Percentiles rank a stretch among this genome's conserved stretches.
Conservation (phyloP, 1,140 invertebrate genomes). For the Acromyrmex charruanus region DNA sequence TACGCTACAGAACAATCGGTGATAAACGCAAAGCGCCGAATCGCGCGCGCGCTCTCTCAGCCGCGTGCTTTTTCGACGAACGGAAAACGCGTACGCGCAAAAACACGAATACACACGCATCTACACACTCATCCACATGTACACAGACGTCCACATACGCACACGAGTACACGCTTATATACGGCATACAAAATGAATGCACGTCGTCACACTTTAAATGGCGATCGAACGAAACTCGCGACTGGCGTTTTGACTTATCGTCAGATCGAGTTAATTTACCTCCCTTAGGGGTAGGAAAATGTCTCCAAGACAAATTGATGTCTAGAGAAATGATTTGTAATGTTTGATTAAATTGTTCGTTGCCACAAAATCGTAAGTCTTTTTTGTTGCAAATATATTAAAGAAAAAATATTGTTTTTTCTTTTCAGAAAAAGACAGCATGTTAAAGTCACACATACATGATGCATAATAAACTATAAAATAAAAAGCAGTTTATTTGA, state of each 20-base stretch:
- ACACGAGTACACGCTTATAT: conserved; percentile 42
- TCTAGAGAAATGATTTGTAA: conserved; percentile 25
- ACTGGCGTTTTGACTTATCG: conserved; percentile 71
- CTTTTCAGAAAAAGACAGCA: background rate
- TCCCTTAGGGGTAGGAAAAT: background rate
- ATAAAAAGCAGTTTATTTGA: background rate
- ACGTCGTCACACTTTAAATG: conserved; percentile 53
- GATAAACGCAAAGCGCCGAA: conserved; percentile 60
- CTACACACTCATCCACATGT: conserved; percentile 16
- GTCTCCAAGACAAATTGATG: background rate
- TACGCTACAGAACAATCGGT: conserved; percentile 65
- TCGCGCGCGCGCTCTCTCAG: conserved; percentile 45
- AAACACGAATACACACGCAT: conserved; percentile 31
- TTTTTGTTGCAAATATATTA: background rate
- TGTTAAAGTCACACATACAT: background rate
- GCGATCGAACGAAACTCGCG: conserved; percentile 67
- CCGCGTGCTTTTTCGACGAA: conserved; percentile 26
- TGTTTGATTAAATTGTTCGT: conserved; percentile 16
- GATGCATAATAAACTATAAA: background rate
- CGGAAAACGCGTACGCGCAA: conserved; percentile 40
- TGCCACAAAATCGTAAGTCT: background rate
- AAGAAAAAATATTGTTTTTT: background rate
- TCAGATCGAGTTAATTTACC: conserved; percentile 37
- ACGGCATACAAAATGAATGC: conserved; percentile 55
- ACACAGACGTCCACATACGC: conserved; percentile 9